Evolutionary conservation across 53 echinoderm and acorn worm genomes (phyloP).

Genomic region (Echinometra lucunter): DNA sequence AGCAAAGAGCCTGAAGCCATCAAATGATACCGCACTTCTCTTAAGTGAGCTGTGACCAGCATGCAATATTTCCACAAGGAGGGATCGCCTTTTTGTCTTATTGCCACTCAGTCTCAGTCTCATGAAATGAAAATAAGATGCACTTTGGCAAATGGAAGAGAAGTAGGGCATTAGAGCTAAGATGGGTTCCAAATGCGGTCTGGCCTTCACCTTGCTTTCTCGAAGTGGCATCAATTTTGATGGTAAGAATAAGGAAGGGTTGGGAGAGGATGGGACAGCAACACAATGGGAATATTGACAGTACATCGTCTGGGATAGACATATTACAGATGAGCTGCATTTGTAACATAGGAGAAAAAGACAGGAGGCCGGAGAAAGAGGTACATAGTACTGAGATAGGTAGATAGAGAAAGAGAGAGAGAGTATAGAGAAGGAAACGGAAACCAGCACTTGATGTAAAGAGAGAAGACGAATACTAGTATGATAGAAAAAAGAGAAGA

Average conservation of each 20-base stretch:
- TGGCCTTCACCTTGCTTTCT: not conserved
- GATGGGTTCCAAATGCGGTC: conserved; percentile 15
- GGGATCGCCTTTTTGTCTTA: not conserved
- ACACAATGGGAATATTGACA: not conserved
- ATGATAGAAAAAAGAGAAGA: no score
- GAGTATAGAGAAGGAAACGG: no score
- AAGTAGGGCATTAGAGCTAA: not conserved
- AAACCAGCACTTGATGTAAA: no score
- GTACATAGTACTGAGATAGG: no score
- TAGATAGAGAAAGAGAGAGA: not conserved
- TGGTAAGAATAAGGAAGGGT: not conserved
- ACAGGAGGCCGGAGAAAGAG: no score
- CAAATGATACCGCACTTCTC: conserved; percentile 29
- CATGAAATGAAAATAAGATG: not conserved
- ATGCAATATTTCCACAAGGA: conserved; percentile 15
- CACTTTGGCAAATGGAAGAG: conserved; percentile 22
- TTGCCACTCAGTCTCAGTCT: not conserved
- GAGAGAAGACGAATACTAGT: no score
- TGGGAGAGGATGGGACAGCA: not conserved
- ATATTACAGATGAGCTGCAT: not conserved
- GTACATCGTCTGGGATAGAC: not conserved
- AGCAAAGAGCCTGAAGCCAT: not conserved
- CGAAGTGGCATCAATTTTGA: not conserved
- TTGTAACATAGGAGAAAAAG: not conserved
- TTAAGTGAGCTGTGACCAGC: not conserved